Conservation (phyloP, 2,888 invertebrate species). For the Osmoderma eremita region DNA sequence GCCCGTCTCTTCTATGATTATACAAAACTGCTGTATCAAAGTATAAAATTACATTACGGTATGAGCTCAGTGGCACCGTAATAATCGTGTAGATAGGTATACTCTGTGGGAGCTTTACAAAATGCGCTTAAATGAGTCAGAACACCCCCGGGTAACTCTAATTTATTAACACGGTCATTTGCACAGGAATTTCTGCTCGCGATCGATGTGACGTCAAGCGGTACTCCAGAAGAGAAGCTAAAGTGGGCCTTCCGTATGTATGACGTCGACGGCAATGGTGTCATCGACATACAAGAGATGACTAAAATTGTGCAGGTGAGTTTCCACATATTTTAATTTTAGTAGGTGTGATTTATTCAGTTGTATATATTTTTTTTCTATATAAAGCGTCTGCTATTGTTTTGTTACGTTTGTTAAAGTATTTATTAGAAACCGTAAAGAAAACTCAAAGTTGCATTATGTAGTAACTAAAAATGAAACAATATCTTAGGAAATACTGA, state of each 20-base stretch:
- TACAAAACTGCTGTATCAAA: constrained; percentile 28
- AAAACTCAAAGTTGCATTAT: too few relatives aligned
- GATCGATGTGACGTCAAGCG: constrained; percentile 97
- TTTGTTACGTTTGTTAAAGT: too few relatives aligned
- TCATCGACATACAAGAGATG: constrained; percentile 99
- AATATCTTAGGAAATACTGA: too few relatives aligned
- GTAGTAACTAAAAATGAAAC: too few relatives aligned
- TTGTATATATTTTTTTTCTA: background rate
- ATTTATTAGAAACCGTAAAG: too few relatives aligned
- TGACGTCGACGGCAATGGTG: constrained; percentile 97
- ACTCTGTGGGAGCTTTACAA: constrained; percentile 40
- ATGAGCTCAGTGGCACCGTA: constrained; percentile 28
- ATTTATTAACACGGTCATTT: constrained; percentile 49
- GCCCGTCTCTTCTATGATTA: constrained; percentile 21
- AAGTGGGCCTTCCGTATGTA: constrained; percentile 99
- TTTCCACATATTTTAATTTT: constrained; percentile 8
- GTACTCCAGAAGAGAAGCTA: constrained; percentile 96
- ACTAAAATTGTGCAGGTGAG: constrained; percentile 97
- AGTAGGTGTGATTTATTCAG: background rate
- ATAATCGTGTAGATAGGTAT: constrained; percentile 31
- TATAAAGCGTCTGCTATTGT: too few relatives aligned
- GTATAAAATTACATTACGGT: constrained; percentile 30
- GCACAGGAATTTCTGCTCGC: constrained; percentile 94
- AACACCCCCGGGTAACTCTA: constrained; percentile 37
- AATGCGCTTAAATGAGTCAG: constrained; percentile 42